Evolutionary conservation across 2,797 vertebrate genomes (phyloP), one percentile per base, ranked within the genome.

Genomic region (Strix occidentalis): DNA sequence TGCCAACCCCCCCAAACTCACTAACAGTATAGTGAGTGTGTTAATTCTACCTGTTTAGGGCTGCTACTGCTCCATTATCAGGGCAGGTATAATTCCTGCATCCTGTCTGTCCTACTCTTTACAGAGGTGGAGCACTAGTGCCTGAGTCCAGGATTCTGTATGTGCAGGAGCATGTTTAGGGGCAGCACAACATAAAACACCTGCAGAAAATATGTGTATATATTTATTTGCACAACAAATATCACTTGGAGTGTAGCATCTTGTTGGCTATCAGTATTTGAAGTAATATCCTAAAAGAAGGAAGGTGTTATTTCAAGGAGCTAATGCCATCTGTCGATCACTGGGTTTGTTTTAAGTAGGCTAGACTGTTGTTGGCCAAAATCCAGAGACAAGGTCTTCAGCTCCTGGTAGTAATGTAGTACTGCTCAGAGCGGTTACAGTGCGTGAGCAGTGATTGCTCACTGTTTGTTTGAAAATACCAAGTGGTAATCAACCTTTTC

Each of bases 291-390:
- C 66, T 61, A 9, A 31, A 60, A 71, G 83, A 13, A 81, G 45
- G 80, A 41, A 66, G 76, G 35, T 78, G 90, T 87, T 92, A 33
- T 46, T 84, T 78, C 25, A 53, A 88, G 90, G 63, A 90, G 75
- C 56, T 87, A 60, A 90, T 92, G 89, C 92, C 92, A 92, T 87
- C 94, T 95, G 92, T 76, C 0, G n/a, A 87, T 90, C 29, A 17
- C 41, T 82, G 87, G 46, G 3, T 87, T 77, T 35, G 69, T 56
- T 90, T 80, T 58, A 60, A 70, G 66, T 18, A 63, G 60, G 31
- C 29, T 29, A 8, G 64, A 5, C 16, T 77, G 50, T 11, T n/a
- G 39, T 33, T 88, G 92, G 90, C 66, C 66, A 61, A 57, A 78
- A 65, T 66, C 92, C 87, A 75, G 71, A 81, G 79, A 21, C 33